Percentiles rank a stretch among this genome's conserved stretches.
These are phyloP conservation scores for Amiota mariae DNA, from an alignment of 2,888 invertebrate genomes.

Conservation along the genomic window DNA sequence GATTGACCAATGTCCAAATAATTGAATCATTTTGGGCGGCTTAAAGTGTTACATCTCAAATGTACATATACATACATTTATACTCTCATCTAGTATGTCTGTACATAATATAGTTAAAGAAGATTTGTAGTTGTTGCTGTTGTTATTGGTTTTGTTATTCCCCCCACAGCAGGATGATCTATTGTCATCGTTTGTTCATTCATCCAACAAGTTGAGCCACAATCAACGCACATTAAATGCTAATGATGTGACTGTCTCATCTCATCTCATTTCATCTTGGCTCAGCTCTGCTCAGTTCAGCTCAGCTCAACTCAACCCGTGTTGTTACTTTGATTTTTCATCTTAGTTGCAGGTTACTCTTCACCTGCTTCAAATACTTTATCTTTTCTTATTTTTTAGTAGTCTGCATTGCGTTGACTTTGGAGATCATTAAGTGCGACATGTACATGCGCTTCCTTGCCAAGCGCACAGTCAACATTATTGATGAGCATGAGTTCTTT, in stretches of 20 bases:
- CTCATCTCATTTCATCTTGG: too few relatives aligned
- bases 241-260: conserved; percentile 20
- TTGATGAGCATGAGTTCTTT: conserved; percentile 45
- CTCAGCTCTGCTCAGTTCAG: neutral
- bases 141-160: neutral
- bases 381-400: conserved; percentile 31
- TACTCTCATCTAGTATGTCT: neutral
- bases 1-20: conserved; percentile 49
- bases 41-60: neutral
- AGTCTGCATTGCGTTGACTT: conserved; percentile 43
- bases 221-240: conserved; percentile 29
- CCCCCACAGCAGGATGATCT: conserved; percentile 8
- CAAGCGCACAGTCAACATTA: conserved; percentile 44
- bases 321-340: conserved; percentile 19
- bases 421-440: conserved; percentile 62
- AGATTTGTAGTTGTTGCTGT: conserved; percentile 5
- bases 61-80: too few relatives aligned
- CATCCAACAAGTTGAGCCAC: conserved; percentile 6
- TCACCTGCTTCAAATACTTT: conserved; percentile 41
- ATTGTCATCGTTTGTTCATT: conserved; percentile 2
- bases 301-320: neutral
- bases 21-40: conserved; percentile 55
- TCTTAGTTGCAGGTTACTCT: conserved; percentile 29
- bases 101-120: neutral
- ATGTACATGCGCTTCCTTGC: conserved; percentile 66